Evolutionary conservation across 2,113 vertebrate species (phyloP), one percentile per base, ranked within the genome.

Genomic region (Siniperca chuatsi): DNA sequence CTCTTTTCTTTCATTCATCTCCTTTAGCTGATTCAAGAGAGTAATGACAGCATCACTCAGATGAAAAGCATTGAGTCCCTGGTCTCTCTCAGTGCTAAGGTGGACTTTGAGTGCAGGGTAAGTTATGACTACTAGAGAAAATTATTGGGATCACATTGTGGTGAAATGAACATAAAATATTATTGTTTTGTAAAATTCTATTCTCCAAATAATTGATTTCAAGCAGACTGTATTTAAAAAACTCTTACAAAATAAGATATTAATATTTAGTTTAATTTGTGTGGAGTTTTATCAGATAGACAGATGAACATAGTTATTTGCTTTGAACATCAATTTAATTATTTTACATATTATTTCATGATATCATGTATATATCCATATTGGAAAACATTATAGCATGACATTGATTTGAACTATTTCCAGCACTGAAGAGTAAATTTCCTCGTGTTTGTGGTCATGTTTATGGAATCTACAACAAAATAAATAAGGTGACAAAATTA

Each of bases 21-120:
- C 72, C 86, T 88, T 25, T 65, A 99, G 98, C 94, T 99, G 73
- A 99, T 99, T 89, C 96, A 97, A 75, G 97, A 99, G 20, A 98
- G 98, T 87, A 99, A 99, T 57, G 97, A 96, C 92, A 99, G 97
- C 29, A 98, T 99, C 83, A 95, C 97, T 79, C 96, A 97, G 54
- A 99, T 99, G 98, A 97, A 97, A 71, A 97, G 95, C 88, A 99
- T 98, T 0, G 98, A 99, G 92, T 97, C 98, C 37, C 94, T 99
- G 81, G 98, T 99, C 79, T 96, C 95, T 73, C 96, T 99, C 72
- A 98, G 97, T 89, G 96, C 97, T 78, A 99, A 96, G 90, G 98
- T 99, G 81, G 98, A 98, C 93, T 99, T 99, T 92, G 98, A 98
- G 73, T 98, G 98, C 95, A 98, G 95, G 95, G 98, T 99, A 85